A percentile compares a stretch with the other conserved stretches of the same genome.
Conservation (phyloP, 1,140 invertebrate species). For the Himalopsyche phryganea region DNA sequence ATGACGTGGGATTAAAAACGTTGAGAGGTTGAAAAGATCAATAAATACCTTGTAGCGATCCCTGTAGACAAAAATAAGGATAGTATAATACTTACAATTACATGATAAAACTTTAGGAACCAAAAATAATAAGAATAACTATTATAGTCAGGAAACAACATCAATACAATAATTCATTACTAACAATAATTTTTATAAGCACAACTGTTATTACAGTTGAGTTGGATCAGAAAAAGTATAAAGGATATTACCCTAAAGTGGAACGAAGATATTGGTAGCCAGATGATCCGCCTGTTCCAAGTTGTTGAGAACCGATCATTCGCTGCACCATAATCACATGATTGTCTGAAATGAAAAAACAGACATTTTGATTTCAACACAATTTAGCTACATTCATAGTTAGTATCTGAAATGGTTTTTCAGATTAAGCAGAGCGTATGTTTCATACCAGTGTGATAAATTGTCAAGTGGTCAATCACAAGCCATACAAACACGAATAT, state of each 20-base stretch:
- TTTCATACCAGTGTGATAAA: too few species aligned
- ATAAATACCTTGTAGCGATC: constrained; percentile 98
- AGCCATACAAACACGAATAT: too few species aligned
- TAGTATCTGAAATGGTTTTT: too few species aligned
- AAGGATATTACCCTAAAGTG: constrained; percentile 87
- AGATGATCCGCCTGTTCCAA: constrained; percentile 96
- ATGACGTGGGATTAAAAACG: constrained; percentile 89
- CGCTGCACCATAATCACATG: constrained; percentile 98
- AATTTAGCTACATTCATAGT: too few species aligned
- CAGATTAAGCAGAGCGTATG: too few species aligned
- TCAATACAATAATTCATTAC: background rate
- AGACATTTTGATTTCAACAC: too few species aligned
- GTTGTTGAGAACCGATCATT: constrained; percentile 96
- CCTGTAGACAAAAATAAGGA: constrained; percentile 55
- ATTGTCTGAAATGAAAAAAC: constrained; percentile 69
- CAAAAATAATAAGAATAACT: too few species aligned
- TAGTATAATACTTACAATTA: background rate
- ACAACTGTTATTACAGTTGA: background rate
- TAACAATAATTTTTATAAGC: too few species aligned
- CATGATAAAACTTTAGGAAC: too few species aligned
- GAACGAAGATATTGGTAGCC: constrained; percentile 97
- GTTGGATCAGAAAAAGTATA: background rate
- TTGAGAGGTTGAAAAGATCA: constrained; percentile 96
- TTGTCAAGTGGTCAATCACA: too few species aligned
- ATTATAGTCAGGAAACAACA: too few species aligned